Evolutionary conservation across 2,797 vertebrate species (phyloP), one percentile per base, ranked within the genome.

Genomic region (Falco cherrug): DNA sequence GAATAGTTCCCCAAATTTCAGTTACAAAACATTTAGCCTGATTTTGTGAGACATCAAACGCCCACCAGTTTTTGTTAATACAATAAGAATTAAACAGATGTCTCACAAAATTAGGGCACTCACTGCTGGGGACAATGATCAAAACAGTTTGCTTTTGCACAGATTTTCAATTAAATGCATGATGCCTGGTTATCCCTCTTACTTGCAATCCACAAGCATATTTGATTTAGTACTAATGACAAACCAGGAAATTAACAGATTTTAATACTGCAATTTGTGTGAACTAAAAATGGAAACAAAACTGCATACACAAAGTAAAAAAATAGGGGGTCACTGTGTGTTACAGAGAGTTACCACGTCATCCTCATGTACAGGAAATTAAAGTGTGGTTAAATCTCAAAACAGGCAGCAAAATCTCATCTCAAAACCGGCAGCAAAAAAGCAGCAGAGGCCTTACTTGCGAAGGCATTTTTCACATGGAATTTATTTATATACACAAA

Each of bases 21-120:
- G 74, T 63, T 85, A 87, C 37, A 93, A 93, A 87, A 85, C 3
- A 13, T 64, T 78, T 75, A 95, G 73, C 82, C 82, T 80, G 70
- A 92, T 96, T 65, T 93, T 85, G 37, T 71, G 45, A 1, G 57
- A 89, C 84, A 90, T 75, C 75, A 85, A 89, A 77, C 61, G 92
- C 87, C 82, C 75, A 89, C 37, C 95, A 87, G 57, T 68, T 89
- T 93, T 91, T 65, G 57, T 89, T 77, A 91, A 74, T 75, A 93
- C 78, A 94, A 84, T 65, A 57, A 83, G 84, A 94, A 94, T 91
- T 93, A 94, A 95, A 83, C 95, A 92, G 91, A 96, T 92, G 92
- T 92, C 95, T 96, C 57, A 59, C 73, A 68, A 95, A 97, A 96
- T 93, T 85, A 95, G 94, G 92, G 73, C 94, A 71, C 45, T 71